phyloP scores from a whole-genome alignment of 2,113 vertebrate genomes.

The Austrofundulus limnaeus region DNA sequence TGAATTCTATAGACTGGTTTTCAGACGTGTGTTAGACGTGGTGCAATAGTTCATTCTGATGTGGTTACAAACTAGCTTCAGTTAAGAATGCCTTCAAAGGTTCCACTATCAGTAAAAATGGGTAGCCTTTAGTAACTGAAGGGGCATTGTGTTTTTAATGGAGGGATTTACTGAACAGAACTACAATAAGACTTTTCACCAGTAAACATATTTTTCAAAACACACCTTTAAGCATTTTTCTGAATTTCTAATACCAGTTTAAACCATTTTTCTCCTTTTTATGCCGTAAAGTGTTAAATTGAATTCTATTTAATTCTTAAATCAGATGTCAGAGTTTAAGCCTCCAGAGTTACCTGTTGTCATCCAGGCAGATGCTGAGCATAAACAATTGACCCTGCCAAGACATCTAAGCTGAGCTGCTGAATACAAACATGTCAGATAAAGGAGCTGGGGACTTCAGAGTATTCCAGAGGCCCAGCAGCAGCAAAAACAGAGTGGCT shows the following conservation, averaged over 20 bases:
- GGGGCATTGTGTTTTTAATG: not conserved
- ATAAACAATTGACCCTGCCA: slow-evolving; percentile 12
- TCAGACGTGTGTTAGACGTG: slow-evolving; percentile 7
- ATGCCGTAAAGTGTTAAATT: not conserved
- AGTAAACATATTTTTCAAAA: too few relatives aligned
- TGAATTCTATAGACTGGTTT: slow-evolving; percentile 15
- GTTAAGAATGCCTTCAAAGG: slow-evolving; percentile 35
- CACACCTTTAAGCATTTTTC: not conserved
- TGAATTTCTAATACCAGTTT: not conserved
- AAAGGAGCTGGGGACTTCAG: slow-evolving; percentile 32
- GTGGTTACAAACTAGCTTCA: slow-evolving; percentile 25
- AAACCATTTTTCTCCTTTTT: not conserved
- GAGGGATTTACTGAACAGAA: not conserved
- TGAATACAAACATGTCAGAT: slow-evolving; percentile 49
- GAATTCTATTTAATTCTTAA: not conserved
- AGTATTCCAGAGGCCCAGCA: slow-evolving; percentile 29
- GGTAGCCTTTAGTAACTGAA: not conserved
- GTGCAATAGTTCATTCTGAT: slow-evolving; percentile 20
- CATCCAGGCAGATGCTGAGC: slow-evolving; percentile 1
- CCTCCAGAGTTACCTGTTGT: slow-evolving; percentile 1
- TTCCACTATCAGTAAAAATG: not conserved
- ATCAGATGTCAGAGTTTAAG: slow-evolving; percentile 4
- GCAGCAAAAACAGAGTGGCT: slow-evolving; percentile 34
- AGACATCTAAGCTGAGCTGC: slow-evolving; percentile 13
- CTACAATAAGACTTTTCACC: too few relatives aligned